These are phyloP conservation scores for Crocidura indochinensis DNA, from an alignment of 2,797 vertebrate species.

Conservation along the genomic window DNA sequence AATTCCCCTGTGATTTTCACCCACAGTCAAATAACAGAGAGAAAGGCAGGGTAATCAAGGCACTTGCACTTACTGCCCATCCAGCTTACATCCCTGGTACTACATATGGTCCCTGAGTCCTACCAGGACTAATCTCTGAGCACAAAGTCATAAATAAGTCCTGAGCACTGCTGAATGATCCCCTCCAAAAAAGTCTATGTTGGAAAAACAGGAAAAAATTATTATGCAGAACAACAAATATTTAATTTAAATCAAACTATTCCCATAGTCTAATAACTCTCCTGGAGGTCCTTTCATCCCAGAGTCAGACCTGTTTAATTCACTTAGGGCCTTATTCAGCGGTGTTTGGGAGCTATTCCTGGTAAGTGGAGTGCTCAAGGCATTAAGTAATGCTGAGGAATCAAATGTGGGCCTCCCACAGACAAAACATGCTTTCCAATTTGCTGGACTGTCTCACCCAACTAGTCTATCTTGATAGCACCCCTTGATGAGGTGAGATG, in stretches of 20 bases:
- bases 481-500: no score
- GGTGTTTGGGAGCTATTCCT: neutral
- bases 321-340: no score
- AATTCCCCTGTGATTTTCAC: conserved; percentile 14
- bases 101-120: no score
- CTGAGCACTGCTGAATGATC: no score
- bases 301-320: neutral
- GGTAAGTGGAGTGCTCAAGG: neutral
- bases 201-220: neutral
- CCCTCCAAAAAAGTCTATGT: neutral
- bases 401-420: no score
- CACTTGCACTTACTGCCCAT: no score
- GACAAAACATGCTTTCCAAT: no score
- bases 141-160: no score
- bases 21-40: neutral
- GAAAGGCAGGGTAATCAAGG: neutral
- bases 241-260: neutral
- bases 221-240: neutral
- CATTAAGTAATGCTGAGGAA: neutral
- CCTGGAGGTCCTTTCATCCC: neutral
- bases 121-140: no score
- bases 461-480: no score
- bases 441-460: no score
- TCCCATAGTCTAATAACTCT: neutral
- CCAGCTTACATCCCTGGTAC: no score